Conservation (phyloP, 2,113 vertebrate genomes). For the Acanthisitta chloris region DNA sequence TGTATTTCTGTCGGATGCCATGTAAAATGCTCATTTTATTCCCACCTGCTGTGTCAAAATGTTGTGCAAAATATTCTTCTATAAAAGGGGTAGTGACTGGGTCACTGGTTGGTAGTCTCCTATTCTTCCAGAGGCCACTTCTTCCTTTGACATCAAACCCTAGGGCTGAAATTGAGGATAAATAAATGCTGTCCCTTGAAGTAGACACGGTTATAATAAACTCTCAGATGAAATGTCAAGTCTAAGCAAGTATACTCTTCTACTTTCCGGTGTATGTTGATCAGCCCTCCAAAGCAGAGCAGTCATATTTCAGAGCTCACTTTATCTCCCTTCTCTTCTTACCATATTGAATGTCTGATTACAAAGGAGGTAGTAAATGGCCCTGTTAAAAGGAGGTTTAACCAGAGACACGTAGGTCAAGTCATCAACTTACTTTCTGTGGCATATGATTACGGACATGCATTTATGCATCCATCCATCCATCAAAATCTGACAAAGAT, state of each 20-base stretch:
- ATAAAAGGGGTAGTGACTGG: background rate
- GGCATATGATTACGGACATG: background rate
- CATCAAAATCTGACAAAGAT: background rate
- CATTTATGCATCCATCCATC: background rate
- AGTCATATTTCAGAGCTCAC: slow-evolving; percentile 19
- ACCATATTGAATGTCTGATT: slow-evolving; percentile 31
- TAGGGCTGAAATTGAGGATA: background rate
- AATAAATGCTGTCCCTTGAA: slow-evolving; percentile 11
- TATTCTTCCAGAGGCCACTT: background rate
- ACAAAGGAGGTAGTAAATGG: background rate
- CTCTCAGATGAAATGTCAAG: slow-evolving; percentile 5
- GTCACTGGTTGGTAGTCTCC: background rate
- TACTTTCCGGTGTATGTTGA: background rate
- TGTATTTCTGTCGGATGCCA: background rate
- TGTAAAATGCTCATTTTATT: background rate
- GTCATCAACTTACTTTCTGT: background rate
- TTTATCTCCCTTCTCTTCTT: slow-evolving; percentile 30
- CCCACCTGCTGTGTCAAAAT: background rate
- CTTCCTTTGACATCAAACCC: background rate
- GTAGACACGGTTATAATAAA: background rate
- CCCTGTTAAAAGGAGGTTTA: slow-evolving; percentile 20
- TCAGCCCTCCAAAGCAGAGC: background rate
- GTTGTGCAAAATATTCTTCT: background rate
- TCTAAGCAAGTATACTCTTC: background rate
- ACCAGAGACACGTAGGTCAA: background rate